phyloP scores from a whole-genome alignment of 2,888 invertebrate species.

The Harpagoxenus sublaevis region DNA sequence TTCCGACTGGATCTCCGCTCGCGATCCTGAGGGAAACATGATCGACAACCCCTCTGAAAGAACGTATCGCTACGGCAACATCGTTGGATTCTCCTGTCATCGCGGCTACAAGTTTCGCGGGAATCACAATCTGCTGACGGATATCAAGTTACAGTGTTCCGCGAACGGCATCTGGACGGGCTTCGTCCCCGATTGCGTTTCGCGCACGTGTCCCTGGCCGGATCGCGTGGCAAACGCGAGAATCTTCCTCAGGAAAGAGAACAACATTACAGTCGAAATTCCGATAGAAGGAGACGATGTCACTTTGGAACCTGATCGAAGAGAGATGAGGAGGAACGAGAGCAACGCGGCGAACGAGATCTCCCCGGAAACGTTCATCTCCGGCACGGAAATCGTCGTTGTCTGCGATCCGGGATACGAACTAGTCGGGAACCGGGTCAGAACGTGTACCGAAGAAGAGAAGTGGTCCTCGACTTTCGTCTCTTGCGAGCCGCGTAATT shows the following conservation, averaged over 20 bases:
- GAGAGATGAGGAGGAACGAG: background rate
- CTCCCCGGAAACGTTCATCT: conserved; percentile 57
- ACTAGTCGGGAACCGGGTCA: conserved; percentile 87
- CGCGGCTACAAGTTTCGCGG: conserved; percentile 78
- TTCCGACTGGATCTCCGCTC: conserved; percentile 8
- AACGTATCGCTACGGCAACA: conserved; percentile 72
- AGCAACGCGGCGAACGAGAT: background rate
- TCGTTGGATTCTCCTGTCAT: conserved; percentile 75
- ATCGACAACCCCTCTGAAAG: conserved; percentile 27
- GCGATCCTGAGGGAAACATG: background rate
- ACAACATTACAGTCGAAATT: conserved; percentile 62
- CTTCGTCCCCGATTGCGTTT: conserved; percentile 87
- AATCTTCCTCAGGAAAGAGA: conserved; percentile 65
- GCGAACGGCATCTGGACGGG: conserved; percentile 90
- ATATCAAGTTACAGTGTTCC: conserved; percentile 86
- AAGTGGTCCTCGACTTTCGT: conserved; percentile 88
- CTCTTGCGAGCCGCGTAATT: conserved; percentile 86
- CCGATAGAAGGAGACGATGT: background rate
- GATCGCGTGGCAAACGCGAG: conserved; percentile 66
- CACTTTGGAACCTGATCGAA: background rate
- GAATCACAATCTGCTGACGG: conserved; percentile 69
- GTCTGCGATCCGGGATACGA: conserved; percentile 88
- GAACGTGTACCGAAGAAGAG: conserved; percentile 88
- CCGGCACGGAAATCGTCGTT: conserved; percentile 72
- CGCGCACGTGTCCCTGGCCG: conserved; percentile 74